Base-by-base conservation (phyloP, 1,140 invertebrate genomes). In the Scaptodrosophila lebanonensis region DNA sequence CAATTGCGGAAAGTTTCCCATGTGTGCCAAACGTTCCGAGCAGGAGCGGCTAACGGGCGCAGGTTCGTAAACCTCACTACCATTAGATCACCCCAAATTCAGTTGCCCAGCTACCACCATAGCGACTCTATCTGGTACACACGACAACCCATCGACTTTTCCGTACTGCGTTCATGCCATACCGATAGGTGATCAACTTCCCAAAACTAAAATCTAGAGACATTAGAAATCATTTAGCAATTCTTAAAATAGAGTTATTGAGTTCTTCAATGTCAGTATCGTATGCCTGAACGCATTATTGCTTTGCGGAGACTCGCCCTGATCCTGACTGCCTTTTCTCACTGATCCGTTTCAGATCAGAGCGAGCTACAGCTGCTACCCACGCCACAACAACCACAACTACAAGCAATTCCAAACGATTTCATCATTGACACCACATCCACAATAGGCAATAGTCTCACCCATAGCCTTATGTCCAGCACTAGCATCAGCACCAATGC, bases 271-370 rank as follows among this genome's bases (percentile, higher is more conserved):
- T n/a, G n/a, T n/a, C n/a, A n/a, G n/a, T n/a, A n/a, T n/a, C n/a
- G n/a, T n/a, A n/a, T n/a, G n/a, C n/a, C n/a, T n/a, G n/a, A n/a
- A n/a, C n/a, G n/a, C n/a, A n/a, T n/a, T n/a, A n/a, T n/a, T n/a
- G n/a, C n/a, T n/a, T n/a, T n/a, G n/a, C n/a, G n/a, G n/a, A n/a
- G n/a, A n/a, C n/a, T n/a, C n/a, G n/a, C n/a, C n/a, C n/a, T n/a
- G n/a, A n/a, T n/a, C n/a, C n/a, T n/a, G n/a, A n/a, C 49, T 3
- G 64, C 29, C 29, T 38, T 25, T 29, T 29, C 42, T 57, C 39
- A 61, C 56, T 59, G 71, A 54, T 66, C 66, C 57, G 15, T 76
- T 76, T 61, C 63, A 76, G 72, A 71, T 76, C 71, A 76, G 72
- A 25, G 3, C 8, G 3, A 25, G 22, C 3, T 8, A 25, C 22